Base-by-base conservation (phyloP, 2,113 vertebrate species). In the Cepphus grylle region DNA sequence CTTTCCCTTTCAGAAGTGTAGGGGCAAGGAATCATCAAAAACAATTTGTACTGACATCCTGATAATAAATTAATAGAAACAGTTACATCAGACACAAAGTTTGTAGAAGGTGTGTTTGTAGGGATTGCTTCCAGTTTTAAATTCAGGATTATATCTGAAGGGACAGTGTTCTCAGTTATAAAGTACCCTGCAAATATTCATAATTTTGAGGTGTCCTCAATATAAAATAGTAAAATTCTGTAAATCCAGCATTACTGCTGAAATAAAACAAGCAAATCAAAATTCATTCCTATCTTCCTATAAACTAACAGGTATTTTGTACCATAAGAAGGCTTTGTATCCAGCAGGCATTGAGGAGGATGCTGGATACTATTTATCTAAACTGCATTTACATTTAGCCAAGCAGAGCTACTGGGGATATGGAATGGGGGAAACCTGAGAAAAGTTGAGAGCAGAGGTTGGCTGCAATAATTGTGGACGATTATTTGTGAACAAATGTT, bases 1-100 rank as follows among this genome's bases (percentile, higher is more conserved):
- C 94, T 96, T 96, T 96, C 97, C 86, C 95, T 97, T 96, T 95
- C 96, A 95, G 91, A 66, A 91, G 43, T 45, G 22, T 61, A 55
- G 73, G 77, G 91, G 66, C 96, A 94, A 96, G 22, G 62, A 94
- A 93, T 62, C 53, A 77, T 85, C 88, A 91, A 91, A 95, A 95
- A 87, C 83, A 67, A 61, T 95, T 95, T 56, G 50, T 86, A 45
- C 92, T 94, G 95, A 66, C 91, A 93, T 94, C 77, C 86, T 93
- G 86, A 56, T 93, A 91, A 94, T 79, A 94, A 95, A 95, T 94
- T 42, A 81, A 79, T 56, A 81, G 72, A 84, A 91, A 61, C 82
- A 29, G 81, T 87, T 94, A 63, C 8, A 17, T 61, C 72, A 84
- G 77, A 25, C 47, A 82, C 53, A 17, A 47, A 81, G 61, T 29